Percentiles rank a stretch among this genome's conserved stretches.
phyloP scores from a whole-genome alignment of 1,140 invertebrate species.

The fruit fly (Drosophila melanogaster) region DNA sequence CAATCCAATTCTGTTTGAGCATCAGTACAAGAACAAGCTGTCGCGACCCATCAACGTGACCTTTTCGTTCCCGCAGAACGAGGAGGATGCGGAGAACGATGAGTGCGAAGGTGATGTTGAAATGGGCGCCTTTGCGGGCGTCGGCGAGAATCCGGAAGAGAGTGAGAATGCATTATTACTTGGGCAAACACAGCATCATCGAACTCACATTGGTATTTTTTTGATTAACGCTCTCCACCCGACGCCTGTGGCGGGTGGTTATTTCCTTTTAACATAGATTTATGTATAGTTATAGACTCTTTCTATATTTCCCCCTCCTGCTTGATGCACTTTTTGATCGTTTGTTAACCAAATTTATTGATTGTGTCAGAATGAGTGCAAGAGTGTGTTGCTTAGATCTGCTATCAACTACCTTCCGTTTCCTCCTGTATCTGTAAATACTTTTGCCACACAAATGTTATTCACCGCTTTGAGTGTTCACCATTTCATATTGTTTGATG shows the following conservation, averaged over 20 bases:
- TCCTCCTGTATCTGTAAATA: conserved; percentile 11
- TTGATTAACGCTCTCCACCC: conserved; percentile 81
- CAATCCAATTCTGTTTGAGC: conserved; percentile 95
- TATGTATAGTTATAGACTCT: conserved; percentile 63
- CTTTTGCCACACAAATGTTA: conserved; percentile 18
- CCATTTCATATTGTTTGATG: conserved; percentile 70
- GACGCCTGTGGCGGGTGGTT: conserved; percentile 42
- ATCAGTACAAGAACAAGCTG: conserved; percentile 93
- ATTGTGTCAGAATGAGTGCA: conserved; percentile 9
- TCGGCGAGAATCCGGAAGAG: conserved; percentile 84
- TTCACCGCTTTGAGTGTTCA: conserved; percentile 73
- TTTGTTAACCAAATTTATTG: conserved; percentile 24
- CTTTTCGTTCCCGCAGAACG: conserved; percentile 92
- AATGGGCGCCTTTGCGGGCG: conserved; percentile 79
- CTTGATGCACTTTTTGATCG: conserved; percentile 45
- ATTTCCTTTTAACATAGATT: conserved; percentile 64
- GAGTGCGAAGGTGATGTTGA: conserved; percentile 84
- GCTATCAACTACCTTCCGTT: conserved; percentile 17
- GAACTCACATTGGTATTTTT: conserved; percentile 85
- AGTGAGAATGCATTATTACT: conserved; percentile 85
- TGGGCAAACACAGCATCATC: conserved; percentile 85
- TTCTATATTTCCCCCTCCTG: conserved; percentile 18
- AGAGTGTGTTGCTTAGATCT: conserved; percentile 22
- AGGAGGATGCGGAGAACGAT: conserved; percentile 86
- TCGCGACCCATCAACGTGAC: conserved; percentile 94